These are phyloP conservation scores for Tethya wilhelma DNA, from an alignment of 37 sponge, comb jelly and placozoan species.

Conservation along the genomic window DNA sequence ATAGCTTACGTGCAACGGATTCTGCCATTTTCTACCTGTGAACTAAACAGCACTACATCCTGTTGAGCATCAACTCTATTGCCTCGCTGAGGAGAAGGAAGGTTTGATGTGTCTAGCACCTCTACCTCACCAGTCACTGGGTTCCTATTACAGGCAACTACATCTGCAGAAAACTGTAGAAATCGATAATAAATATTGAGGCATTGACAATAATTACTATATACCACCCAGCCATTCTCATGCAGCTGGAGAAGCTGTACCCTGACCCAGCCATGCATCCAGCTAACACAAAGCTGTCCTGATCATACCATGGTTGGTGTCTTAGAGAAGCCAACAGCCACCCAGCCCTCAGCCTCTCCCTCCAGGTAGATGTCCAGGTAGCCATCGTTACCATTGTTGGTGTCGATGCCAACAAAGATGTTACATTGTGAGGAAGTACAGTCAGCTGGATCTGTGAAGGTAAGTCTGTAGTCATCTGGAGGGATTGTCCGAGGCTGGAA, in stretches of 20 bases:
- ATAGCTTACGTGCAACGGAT: slow-evolving; percentile 16
- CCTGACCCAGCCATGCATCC: background rate
- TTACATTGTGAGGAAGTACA: too few relatives aligned
- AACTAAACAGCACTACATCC: slow-evolving; percentile 7
- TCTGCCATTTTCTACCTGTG: background rate
- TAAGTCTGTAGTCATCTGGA: too few relatives aligned
- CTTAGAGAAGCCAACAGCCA: slow-evolving; percentile 57
- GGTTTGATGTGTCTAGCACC: background rate
- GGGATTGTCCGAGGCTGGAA: too few relatives aligned
- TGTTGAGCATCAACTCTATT: background rate
- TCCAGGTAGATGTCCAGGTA: slow-evolving; percentile 53
- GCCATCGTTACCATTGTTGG: background rate
- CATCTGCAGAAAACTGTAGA: slow-evolving; percentile 21
- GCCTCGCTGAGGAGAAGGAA: background rate
- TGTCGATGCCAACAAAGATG: slow-evolving; percentile 19
- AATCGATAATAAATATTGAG: too few relatives aligned
- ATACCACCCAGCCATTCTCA: too few relatives aligned
- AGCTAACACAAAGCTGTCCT: background rate
- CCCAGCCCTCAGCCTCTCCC: slow-evolving; percentile 25
- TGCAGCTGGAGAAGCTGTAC: too few relatives aligned
- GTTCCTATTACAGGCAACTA: slow-evolving; percentile 23
- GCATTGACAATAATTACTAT: too few relatives aligned
- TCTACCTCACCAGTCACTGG: background rate
- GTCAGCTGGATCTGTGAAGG: background rate
- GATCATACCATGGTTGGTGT: slow-evolving; percentile 28